Evolutionary conservation across 1,140 invertebrate genomes (phyloP).

Genomic region (Drosophila tropicalis): DNA sequence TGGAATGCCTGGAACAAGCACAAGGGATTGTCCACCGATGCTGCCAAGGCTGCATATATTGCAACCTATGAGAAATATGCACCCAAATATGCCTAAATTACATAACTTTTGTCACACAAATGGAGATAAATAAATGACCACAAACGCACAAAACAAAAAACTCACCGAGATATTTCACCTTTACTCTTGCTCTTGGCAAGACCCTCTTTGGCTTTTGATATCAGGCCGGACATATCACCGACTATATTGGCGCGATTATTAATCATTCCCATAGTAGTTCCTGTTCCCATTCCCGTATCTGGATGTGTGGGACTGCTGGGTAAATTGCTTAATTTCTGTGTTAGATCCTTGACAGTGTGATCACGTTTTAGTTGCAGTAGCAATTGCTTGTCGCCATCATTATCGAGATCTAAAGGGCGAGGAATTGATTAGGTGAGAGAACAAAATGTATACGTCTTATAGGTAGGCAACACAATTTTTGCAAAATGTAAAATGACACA

Average conservation of each 20-base stretch:
- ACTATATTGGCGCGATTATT: constrained; percentile 84
- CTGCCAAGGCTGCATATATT: constrained; percentile 93
- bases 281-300: constrained; percentile 36
- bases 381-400: constrained; percentile 77
- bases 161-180: constrained; percentile 83
- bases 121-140: constrained; percentile 34
- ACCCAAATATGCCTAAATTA: constrained; percentile 62
- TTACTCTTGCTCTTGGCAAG: constrained; percentile 92
- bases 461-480: constrained; percentile 57
- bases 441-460: not conserved
- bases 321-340: constrained; percentile 91
- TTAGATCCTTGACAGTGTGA: constrained; percentile 93
- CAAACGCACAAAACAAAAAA: constrained; percentile 13
- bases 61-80: constrained; percentile 88
- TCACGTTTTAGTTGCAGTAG: constrained; percentile 86
- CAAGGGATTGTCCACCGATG: constrained; percentile 91
- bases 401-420: constrained; percentile 63
- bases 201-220: constrained; percentile 96
- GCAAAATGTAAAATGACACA: constrained; percentile 5
- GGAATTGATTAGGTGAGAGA: not conserved
- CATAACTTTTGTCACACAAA: not conserved
- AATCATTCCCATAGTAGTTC: not conserved
- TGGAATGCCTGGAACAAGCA: constrained; percentile 96
- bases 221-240: constrained; percentile 94
- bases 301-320: constrained; percentile 85